Evolutionary conservation across 2,797 vertebrate species (phyloP).

Genomic region (Xenopus petersii): DNA sequence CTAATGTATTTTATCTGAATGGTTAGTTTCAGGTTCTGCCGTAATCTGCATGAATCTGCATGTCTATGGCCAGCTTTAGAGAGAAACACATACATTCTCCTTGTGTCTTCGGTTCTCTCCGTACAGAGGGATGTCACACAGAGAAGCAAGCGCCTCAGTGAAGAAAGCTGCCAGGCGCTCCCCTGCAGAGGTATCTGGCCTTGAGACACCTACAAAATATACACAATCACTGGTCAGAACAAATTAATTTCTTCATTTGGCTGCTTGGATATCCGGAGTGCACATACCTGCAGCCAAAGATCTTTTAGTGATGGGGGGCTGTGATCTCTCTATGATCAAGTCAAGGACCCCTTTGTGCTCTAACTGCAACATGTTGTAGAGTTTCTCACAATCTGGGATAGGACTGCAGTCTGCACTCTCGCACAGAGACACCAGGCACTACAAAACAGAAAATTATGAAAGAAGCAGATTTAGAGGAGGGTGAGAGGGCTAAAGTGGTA

Average conservation of each 20-base stretch:
- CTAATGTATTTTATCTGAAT: too few species aligned
- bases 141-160: conserved; percentile 16
- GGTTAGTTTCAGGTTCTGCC: not conserved
- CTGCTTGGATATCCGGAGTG: too few species aligned
- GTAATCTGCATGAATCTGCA: too few species aligned
- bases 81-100: not conserved
- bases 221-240: not conserved
- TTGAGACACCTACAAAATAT: not conserved
- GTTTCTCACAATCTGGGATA: not conserved
- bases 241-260: too few species aligned
- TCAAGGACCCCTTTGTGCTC: conserved; percentile 10
- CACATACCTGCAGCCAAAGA: too few species aligned
- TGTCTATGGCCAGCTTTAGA: too few species aligned
- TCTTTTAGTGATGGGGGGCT: not conserved
- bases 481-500: not conserved
- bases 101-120: not conserved
- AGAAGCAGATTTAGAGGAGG: not conserved
- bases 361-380: conserved; percentile 15
- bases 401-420: not conserved
- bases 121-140: conserved; percentile 13
- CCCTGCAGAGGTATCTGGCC: not conserved
- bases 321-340: conserved; percentile 3
- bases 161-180: not conserved
- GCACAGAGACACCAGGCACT: conserved; percentile 34
- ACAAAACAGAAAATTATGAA: not conserved